A percentile compares a stretch with the other conserved stretches of the same genome.
Conservation (phyloP, 2,888 invertebrate species). For the Ectemnius lituratus region DNA sequence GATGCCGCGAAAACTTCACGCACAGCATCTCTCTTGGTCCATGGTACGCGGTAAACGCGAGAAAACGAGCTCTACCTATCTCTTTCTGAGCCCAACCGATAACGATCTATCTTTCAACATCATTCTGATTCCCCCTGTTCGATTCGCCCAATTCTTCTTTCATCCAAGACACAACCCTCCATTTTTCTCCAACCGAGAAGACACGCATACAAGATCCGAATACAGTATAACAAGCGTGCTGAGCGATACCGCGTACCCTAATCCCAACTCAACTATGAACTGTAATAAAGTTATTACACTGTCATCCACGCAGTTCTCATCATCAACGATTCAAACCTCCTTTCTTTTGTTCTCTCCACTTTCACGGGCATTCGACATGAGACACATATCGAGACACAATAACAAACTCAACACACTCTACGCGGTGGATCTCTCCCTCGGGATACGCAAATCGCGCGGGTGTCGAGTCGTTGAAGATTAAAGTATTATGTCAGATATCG, state of each 20-base stretch:
- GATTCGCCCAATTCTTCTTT: background rate
- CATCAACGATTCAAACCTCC: background rate
- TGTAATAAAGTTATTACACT: no score
- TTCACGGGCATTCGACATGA: no score
- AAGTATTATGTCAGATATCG: background rate
- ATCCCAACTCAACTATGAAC: no score
- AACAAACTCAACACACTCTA: background rate
- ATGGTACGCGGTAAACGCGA: conserved; percentile 72
- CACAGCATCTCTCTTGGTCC: conserved; percentile 78
- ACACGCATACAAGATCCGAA: no score
- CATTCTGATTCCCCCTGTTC: background rate
- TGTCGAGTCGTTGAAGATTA: background rate
- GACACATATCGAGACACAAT: background rate
- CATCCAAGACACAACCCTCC: conserved; percentile 4
- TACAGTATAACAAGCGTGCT: no score
- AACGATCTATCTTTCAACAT: no score
- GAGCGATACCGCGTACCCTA: no score
- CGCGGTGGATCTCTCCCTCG: background rate
- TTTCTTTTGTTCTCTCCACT: background rate
- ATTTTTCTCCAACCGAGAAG: background rate
- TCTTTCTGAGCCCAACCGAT: background rate
- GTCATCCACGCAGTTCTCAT: background rate
- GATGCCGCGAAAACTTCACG: conserved; percentile 77
- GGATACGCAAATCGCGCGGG: background rate
- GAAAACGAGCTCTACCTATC: background rate